phyloP scores from a whole-genome alignment of 2,113 vertebrate species.

The Corydoras maculifer region DNA sequence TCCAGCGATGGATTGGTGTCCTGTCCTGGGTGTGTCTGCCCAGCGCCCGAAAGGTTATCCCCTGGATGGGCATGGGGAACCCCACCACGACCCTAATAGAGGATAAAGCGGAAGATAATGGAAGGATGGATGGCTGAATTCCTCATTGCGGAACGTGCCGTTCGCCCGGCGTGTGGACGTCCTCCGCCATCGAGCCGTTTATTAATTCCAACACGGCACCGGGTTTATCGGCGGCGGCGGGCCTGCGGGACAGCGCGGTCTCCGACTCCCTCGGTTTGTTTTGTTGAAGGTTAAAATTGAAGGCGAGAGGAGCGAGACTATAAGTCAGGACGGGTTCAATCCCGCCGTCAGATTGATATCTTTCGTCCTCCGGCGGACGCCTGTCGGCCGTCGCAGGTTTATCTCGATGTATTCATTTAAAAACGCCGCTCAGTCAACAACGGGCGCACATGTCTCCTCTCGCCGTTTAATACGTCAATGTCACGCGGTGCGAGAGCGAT shows the following conservation, averaged over 20 bases:
- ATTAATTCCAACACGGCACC: conserved; percentile 31
- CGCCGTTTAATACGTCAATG: conserved; percentile 59
- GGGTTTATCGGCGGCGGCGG: conserved; percentile 14
- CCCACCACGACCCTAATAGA: too few species aligned
- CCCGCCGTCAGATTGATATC: conserved; percentile 39
- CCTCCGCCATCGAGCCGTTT: conserved; percentile 17
- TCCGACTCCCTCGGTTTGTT: conserved; percentile 28
- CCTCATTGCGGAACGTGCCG: too few species aligned
- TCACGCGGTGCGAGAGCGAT: conserved; percentile 54
- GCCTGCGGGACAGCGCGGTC: conserved; percentile 14
- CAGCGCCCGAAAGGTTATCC: too few species aligned
- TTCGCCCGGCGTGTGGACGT: too few species aligned
- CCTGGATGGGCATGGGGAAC: too few species aligned
- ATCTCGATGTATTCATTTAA: conserved; percentile 41
- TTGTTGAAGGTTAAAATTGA: conserved; percentile 35
- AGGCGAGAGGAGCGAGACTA: conserved; percentile 17
- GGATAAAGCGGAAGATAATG: too few species aligned
- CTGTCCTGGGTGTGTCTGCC: too few species aligned
- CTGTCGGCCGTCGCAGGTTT: conserved; percentile 34
- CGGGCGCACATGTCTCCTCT: conserved; percentile 36
- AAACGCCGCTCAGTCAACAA: conserved; percentile 30
- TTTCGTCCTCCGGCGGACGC: conserved; percentile 30
- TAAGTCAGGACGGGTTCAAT: conserved; percentile 24
- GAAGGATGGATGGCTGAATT: too few species aligned
- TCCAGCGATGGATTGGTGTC: too few species aligned